These are phyloP conservation scores for Steinernema feltiae DNA, from an alignment of 1,140 invertebrate species.

Conservation along the genomic window DNA sequence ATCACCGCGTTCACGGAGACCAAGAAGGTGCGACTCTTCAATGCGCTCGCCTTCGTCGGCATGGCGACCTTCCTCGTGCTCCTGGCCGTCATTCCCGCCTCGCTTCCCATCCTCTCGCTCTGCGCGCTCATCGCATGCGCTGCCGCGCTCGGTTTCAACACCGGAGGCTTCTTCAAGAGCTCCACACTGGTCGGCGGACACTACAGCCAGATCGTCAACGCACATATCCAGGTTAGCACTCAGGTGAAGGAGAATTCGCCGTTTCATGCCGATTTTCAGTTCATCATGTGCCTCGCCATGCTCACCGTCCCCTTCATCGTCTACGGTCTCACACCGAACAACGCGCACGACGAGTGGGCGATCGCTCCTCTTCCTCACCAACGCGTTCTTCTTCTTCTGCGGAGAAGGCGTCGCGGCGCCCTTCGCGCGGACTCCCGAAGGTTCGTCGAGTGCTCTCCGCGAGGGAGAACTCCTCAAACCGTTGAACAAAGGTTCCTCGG, in stretches of 20 bases:
- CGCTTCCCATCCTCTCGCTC: not conserved
- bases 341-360: conserved; percentile 31
- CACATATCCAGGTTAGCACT: not conserved
- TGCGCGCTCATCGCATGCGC: conserved; percentile 23
- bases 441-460: not conserved
- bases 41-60: conserved; percentile 44
- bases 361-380: conserved; percentile 24
- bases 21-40: conserved; percentile 38
- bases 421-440: not conserved
- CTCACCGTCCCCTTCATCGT: conserved; percentile 29
- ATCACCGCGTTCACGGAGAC: conserved; percentile 11
- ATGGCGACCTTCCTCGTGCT: conserved; percentile 41
- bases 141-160: conserved; percentile 42
- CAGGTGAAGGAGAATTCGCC: not conserved
- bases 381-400: conserved; percentile 25
- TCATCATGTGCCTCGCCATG: conserved; percentile 33
- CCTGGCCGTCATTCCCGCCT: conserved; percentile 21
- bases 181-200: conserved; percentile 43
- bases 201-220: conserved; percentile 37
- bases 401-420: conserved; percentile 22
- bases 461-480: conserved; percentile 8
- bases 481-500: not conserved
- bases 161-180: conserved; percentile 47
- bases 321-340: conserved; percentile 19
- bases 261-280: conserved; percentile 22